Conservation (phyloP, 2,888 invertebrate genomes). For the Heterodera filipjevi region DNA sequence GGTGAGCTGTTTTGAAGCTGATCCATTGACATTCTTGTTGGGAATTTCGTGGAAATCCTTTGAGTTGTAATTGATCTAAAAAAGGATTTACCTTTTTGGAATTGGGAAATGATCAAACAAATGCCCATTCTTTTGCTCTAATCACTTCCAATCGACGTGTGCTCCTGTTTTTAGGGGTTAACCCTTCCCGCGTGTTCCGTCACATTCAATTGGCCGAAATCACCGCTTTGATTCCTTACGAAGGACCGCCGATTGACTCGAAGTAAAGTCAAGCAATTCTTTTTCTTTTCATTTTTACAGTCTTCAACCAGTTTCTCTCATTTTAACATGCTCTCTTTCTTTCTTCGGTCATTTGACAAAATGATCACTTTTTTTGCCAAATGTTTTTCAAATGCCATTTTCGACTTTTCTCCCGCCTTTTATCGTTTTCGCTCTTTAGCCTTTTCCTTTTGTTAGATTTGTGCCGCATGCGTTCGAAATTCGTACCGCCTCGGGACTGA, state of each 20-base stretch:
- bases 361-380: neutral
- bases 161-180: slow-evolving; percentile 45
- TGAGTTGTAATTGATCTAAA: neutral
- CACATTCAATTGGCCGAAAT: slow-evolving; percentile 60
- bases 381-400: neutral
- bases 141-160: neutral
- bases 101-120: neutral
- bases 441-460: slow-evolving; percentile 37
- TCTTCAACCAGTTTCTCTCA: neutral
- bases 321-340: neutral
- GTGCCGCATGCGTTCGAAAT: slow-evolving; percentile 66
- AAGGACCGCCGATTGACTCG: slow-evolving; percentile 57
- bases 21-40: no score
- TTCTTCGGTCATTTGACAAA: neutral
- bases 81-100: neutral
- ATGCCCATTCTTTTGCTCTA: neutral
- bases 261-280: slow-evolving; percentile 30
- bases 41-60: no score
- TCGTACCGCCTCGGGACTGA: slow-evolving; percentile 51
- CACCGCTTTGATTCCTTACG: slow-evolving; percentile 56
- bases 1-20: slow-evolving; percentile 39
- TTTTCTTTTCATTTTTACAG: neutral
- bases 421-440: neutral
- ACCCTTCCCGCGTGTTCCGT: slow-evolving; percentile 54
- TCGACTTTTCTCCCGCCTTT: neutral